These are phyloP conservation scores for Verasper variegatus DNA, from an alignment of 2,113 vertebrate species.

Conservation along the genomic window DNA sequence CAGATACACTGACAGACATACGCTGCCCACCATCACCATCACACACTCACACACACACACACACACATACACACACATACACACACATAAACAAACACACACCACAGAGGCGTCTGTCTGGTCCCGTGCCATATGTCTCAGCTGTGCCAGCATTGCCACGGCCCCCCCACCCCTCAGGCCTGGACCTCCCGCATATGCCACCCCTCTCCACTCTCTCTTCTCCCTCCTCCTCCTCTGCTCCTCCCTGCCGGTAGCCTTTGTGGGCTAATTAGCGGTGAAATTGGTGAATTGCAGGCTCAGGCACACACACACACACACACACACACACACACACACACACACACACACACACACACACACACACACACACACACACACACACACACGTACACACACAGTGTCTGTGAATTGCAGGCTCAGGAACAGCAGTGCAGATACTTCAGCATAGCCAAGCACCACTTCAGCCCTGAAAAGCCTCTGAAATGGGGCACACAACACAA, in stretches of 20 bases:
- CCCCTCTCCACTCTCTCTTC: constrained; percentile 47
- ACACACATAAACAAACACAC: constrained; percentile 20
- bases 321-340: constrained; percentile 53
- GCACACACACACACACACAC: constrained; percentile 72
- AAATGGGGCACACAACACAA: constrained; percentile 76
- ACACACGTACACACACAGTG: constrained; percentile 67
- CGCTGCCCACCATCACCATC: constrained; percentile 33
- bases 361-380: constrained; percentile 70
- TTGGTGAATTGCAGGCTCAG: constrained; percentile 87
- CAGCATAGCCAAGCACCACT: constrained; percentile 83
- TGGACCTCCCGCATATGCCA: constrained; percentile 12
- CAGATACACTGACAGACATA: constrained; percentile 49
- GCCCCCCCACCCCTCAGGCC: constrained; percentile 9
- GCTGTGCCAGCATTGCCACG: constrained; percentile 77
- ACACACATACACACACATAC: constrained; percentile 27
- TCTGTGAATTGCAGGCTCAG: constrained; percentile 82
- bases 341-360: constrained; percentile 21
- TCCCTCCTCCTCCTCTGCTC: constrained; percentile 65
- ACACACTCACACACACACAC: background rate
- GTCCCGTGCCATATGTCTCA: constrained; percentile 79
- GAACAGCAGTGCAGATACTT: constrained; percentile 84
- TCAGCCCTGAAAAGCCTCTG: constrained; percentile 81
- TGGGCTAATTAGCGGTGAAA: constrained; percentile 87
- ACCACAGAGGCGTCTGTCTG: constrained; percentile 65
- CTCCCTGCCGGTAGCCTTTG: constrained; percentile 80